Percentiles rank a stretch among this genome's conserved stretches.
These are phyloP conservation scores for Trematocara marginatum DNA, from an alignment of 2,113 vertebrate species.

Conservation along the genomic window DNA sequence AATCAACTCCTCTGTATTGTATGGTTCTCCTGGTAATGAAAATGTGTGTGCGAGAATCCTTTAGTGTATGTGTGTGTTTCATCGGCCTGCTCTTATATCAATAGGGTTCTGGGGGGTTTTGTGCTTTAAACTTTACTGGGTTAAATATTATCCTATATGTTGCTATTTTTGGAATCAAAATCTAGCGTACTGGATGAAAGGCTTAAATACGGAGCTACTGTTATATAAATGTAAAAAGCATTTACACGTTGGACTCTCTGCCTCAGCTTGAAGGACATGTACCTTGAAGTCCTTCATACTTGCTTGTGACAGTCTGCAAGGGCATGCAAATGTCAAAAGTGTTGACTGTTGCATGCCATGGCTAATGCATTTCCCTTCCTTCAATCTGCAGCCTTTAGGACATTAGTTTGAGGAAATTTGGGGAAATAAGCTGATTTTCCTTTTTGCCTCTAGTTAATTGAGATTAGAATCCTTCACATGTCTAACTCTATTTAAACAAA, in stretches of 20 bases:
- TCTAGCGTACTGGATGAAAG: background rate
- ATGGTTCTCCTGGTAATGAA: constrained; percentile 39
- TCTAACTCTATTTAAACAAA: background rate
- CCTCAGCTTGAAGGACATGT: background rate
- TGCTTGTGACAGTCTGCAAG: constrained; percentile 19
- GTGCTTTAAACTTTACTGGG: background rate
- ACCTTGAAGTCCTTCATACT: constrained; percentile 6
- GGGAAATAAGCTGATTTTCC: background rate
- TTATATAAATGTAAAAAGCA: background rate
- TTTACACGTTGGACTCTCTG: background rate
- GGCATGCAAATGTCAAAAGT: constrained; percentile 24
- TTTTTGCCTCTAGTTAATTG: background rate
- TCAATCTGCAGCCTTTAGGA: background rate
- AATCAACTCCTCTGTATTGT: constrained; percentile 54
- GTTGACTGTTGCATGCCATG: background rate
- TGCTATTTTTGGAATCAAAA: background rate
- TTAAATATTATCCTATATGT: background rate
- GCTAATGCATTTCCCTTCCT: background rate
- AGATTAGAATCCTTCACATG: background rate
- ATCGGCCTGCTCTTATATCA: background rate
- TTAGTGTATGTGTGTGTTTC: background rate
- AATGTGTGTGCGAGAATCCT: background rate
- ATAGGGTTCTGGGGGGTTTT: background rate
- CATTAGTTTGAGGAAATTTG: background rate
- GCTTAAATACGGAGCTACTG: background rate